Evolutionary conservation across 2,797 vertebrate genomes (phyloP).

Genomic region (Onychomys arenicola): DNA sequence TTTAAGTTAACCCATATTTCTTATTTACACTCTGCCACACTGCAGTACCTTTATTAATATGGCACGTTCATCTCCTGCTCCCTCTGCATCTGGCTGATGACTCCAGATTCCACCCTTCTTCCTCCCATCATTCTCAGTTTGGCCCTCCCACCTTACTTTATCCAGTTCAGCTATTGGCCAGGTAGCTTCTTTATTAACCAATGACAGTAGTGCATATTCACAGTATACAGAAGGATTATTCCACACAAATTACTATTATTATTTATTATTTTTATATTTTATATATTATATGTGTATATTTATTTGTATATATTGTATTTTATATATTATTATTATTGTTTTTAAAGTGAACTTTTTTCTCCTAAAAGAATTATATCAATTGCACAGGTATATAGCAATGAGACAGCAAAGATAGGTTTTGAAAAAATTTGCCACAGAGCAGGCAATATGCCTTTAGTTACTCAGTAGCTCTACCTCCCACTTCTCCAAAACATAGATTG

Average conservation of each 20-base stretch:
- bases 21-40: background rate
- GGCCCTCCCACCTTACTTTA: background rate
- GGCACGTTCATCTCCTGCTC: accelerated
- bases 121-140: background rate
- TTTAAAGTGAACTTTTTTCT: background rate
- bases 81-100: background rate
- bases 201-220: background rate
- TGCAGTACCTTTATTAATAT: background rate
- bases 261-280: no score
- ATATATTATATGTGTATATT: no score
- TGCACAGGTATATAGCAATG: background rate
- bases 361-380: background rate
- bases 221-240: background rate
- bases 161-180: background rate
- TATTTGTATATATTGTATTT: no score
- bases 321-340: background rate
- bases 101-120: background rate
- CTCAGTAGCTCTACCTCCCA: background rate
- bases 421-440: background rate
- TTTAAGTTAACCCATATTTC: background rate
- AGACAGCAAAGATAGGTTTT: background rate
- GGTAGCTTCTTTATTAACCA: background rate
- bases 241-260: background rate
- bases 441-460: slow-evolving; percentile 6
- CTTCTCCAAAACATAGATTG: background rate